A percentile compares a stretch with the other conserved stretches of the same genome.
Evolutionary conservation across 1,140 invertebrate species (phyloP).

Genomic region (Scylla paramamosain): DNA sequence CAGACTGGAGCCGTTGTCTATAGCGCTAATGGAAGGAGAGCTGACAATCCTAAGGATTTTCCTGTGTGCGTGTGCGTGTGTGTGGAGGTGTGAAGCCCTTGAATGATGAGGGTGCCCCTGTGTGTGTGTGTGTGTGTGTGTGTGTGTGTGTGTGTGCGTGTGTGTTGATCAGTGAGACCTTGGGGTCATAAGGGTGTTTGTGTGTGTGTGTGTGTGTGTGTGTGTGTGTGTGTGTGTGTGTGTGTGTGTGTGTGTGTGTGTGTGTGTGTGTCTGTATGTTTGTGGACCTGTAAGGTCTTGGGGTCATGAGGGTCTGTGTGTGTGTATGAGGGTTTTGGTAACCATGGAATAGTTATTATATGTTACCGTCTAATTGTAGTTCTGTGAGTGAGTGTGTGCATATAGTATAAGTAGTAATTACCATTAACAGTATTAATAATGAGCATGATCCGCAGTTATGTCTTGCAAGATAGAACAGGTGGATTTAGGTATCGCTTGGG

Average conservation of each 20-base stretch:
- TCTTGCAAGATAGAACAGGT: background rate
- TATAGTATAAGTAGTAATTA: background rate
- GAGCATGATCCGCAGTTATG: no score
- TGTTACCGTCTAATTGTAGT: no score
- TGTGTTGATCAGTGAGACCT: no score
- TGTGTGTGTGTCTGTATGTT: background rate
- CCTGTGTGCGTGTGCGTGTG: background rate
- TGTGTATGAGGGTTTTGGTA: background rate
- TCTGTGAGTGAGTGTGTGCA: background rate
- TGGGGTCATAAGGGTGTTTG: no score
- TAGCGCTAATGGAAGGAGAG: no score
- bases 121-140: background rate
- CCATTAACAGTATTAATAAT: background rate
- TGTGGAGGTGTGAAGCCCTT: background rate
- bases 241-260: no score
- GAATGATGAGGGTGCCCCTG: background rate
- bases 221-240: no score
- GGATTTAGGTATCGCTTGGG: background rate
- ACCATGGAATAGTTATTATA: background rate
- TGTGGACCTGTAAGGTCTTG: background rate
- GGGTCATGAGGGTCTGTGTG: background rate
- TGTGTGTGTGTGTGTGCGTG: conserved; percentile 6
- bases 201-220: no score
- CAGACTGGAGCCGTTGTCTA: background rate
- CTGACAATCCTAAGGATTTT: background rate